phyloP scores from a whole-genome alignment of 1,140 invertebrate genomes.

The Lysiphlebus fabarum region DNA sequence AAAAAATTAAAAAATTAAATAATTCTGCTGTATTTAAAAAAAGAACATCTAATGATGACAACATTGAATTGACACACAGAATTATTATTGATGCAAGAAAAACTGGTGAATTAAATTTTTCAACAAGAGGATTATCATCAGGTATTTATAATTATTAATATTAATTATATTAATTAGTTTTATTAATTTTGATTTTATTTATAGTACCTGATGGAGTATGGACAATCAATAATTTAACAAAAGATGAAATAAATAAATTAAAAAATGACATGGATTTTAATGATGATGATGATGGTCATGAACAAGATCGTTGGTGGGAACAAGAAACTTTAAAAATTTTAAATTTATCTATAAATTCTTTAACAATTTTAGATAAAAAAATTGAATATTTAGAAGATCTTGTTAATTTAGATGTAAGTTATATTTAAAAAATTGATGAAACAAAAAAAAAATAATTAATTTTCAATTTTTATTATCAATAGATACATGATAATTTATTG shows the following conservation, averaged over 20 bases:
- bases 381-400: slow-evolving; percentile 70
- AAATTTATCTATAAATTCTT: slow-evolving; percentile 76
- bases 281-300: slow-evolving; percentile 56
- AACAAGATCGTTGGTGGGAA: slow-evolving; percentile 82
- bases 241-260: slow-evolving; percentile 58
- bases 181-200: slow-evolving; percentile 33
- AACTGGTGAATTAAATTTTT: slow-evolving; percentile 76
- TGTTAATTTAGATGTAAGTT: slow-evolving; percentile 66
- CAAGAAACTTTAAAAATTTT: slow-evolving; percentile 72
- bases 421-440: slow-evolving; percentile 15
- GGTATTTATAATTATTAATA: slow-evolving; percentile 55
- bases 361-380: slow-evolving; percentile 65
- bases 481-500: slow-evolving; percentile 79
- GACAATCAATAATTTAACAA: slow-evolving; percentile 72
- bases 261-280: slow-evolving; percentile 67
- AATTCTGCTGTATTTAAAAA: slow-evolving; percentile 64
- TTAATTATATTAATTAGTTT: too few species aligned
- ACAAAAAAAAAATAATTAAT: too few species aligned
- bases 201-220: slow-evolving; percentile 79
- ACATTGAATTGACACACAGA: slow-evolving; percentile 63
- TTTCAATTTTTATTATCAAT: slow-evolving; percentile 15
- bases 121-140: slow-evolving; percentile 67
- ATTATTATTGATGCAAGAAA: slow-evolving; percentile 75
- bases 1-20: slow-evolving; percentile 50
- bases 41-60: slow-evolving; percentile 65